phyloP scores from a whole-genome alignment of 2,797 vertebrate genomes.

The Fundulus diaphanus region DNA sequence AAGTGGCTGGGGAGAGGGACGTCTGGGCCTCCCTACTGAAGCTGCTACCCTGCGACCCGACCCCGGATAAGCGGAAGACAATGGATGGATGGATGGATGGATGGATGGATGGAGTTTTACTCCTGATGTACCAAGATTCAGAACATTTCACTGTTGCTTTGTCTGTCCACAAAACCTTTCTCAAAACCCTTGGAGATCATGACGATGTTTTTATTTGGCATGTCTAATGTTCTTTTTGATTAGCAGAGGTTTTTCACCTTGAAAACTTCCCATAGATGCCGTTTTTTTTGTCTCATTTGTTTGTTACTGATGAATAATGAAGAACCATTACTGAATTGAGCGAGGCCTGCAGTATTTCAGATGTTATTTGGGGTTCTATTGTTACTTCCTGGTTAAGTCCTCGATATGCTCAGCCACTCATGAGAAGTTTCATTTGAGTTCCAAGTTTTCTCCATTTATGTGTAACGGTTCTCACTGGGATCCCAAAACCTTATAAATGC shows the following conservation, averaged over 20 bases:
- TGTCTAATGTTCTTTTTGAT: too few relatives aligned
- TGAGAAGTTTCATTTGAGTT: not conserved
- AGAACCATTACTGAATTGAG: too few relatives aligned
- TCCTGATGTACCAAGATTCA: not conserved
- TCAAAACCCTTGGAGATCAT: not conserved
- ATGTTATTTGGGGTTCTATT: not conserved
- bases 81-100: too few relatives aligned
- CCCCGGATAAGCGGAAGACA: too few relatives aligned
- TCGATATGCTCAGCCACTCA: not conserved
- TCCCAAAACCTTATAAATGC: too few relatives aligned
- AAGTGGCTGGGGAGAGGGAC: too few relatives aligned
- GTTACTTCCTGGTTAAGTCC: not conserved
- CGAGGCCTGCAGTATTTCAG: not conserved
- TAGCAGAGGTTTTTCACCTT: not conserved
- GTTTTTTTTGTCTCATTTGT: not conserved
- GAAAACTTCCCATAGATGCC: not conserved
- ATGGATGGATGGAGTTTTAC: too few relatives aligned
- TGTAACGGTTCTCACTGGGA: not conserved
- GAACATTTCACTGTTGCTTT: not conserved
- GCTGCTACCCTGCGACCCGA: too few relatives aligned
- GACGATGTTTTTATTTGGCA: not conserved
- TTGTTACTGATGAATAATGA: not conserved
- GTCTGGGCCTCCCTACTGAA: too few relatives aligned
- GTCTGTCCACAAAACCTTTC: not conserved
- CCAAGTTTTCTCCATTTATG: not conserved